A percentile compares a stretch with the other conserved stretches of the same genome.
Conservation (phyloP, 1,140 invertebrate species). For the Brachionus sp. region DNA sequence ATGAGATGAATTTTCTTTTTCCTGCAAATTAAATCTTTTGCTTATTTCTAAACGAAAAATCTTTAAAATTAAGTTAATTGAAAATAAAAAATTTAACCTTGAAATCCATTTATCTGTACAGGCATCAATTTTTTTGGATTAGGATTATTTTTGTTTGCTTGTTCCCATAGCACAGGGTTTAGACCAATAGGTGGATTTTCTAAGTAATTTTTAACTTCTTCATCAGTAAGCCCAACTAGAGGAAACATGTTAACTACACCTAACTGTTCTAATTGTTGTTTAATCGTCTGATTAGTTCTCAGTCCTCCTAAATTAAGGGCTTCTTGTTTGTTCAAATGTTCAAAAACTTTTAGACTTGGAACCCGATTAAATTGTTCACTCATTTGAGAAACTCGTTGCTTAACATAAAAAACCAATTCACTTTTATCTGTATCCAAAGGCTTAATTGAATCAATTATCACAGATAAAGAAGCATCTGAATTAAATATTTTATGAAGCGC, state of each 20-base stretch:
- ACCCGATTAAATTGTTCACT: conserved; percentile 29
- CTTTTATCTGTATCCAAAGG: conserved; percentile 68
- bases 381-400: not conserved
- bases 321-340: conserved; percentile 61
- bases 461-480: conserved; percentile 71
- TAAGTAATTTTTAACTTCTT: conserved; percentile 79
- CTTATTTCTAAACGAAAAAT: conserved; percentile 65
- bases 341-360: conserved; percentile 21
- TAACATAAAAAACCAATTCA: conserved; percentile 50
- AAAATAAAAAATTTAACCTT: conserved; percentile 47
- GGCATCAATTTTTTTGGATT: conserved; percentile 81
- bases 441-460: conserved; percentile 73
- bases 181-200: conserved; percentile 78
- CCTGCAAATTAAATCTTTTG: conserved; percentile 72
- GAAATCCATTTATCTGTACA: conserved; percentile 84
- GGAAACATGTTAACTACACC: conserved; percentile 56
- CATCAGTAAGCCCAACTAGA: conserved; percentile 53
- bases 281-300: conserved; percentile 58
- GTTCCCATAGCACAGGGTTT: conserved; percentile 66
- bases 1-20: conserved; percentile 75
- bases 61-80: not conserved
- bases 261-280: conserved; percentile 67
- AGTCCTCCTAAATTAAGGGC: conserved; percentile 55
- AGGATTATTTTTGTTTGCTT: conserved; percentile 87
- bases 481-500: conserved; percentile 62